Evolutionary conservation across 1,140 invertebrate species (phyloP).

Genomic region (Fopius arisanus): DNA sequence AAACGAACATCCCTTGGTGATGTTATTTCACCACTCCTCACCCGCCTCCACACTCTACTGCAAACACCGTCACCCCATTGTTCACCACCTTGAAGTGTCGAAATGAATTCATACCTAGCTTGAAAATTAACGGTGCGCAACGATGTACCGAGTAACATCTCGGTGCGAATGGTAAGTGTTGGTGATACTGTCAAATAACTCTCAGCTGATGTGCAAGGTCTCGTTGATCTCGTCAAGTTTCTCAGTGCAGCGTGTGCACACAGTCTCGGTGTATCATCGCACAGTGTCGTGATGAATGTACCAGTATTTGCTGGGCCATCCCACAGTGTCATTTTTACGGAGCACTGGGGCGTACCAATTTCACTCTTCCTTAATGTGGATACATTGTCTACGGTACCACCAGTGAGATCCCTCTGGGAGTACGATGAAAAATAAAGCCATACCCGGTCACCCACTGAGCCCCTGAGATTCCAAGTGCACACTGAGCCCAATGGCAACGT

Average conservation of each 20-base stretch:
- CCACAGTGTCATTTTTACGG: constrained; percentile 56
- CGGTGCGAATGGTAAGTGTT: constrained; percentile 63
- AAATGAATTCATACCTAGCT: constrained; percentile 83
- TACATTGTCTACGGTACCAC: constrained; percentile 49
- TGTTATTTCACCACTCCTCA: constrained; percentile 69
- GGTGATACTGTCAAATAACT: constrained; percentile 79
- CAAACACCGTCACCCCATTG: constrained; percentile 69
- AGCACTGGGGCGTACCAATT: constrained; percentile 40
- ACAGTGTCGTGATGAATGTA: constrained; percentile 71
- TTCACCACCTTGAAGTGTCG: constrained; percentile 78
- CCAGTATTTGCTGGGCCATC: constrained; percentile 56
- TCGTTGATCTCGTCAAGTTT: constrained; percentile 76
- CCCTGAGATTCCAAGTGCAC: constrained; percentile 85
- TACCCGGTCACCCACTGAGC: constrained; percentile 77
- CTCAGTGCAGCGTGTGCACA: constrained; percentile 83
- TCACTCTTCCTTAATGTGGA: constrained; percentile 57
- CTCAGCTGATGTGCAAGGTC: constrained; percentile 78
- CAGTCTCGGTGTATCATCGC: constrained; percentile 78
- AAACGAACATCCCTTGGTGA: constrained; percentile 79
- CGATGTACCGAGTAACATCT: constrained; percentile 63
- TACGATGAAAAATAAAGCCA: constrained; percentile 90
- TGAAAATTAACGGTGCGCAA: constrained; percentile 65
- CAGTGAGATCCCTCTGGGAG: constrained; percentile 73
- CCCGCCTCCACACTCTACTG: constrained; percentile 67
- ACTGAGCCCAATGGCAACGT: constrained; percentile 85